These are phyloP conservation scores for Halictus quadricinctus DNA, from an alignment of 2,888 invertebrate genomes.

Conservation along the genomic window DNA sequence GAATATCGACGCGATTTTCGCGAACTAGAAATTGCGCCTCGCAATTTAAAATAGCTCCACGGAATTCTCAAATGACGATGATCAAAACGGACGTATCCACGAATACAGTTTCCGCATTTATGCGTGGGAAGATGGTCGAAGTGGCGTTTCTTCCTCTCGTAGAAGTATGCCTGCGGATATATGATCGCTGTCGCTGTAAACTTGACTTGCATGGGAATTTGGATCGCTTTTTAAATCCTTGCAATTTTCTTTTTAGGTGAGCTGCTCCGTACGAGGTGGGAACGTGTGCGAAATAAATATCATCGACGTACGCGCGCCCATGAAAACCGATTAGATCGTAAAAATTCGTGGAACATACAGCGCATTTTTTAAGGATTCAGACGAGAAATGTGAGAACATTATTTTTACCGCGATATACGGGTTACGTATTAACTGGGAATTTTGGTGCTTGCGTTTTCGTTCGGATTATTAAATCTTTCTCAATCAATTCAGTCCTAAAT, in stretches of 20 bases:
- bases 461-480: background rate
- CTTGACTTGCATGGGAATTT: background rate
- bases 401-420: background rate
- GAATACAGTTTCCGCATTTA: background rate
- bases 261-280: background rate
- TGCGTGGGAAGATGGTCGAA: background rate
- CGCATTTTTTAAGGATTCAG: background rate
- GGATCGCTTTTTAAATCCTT: background rate
- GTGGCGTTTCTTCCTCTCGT: background rate
- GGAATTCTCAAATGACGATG: background rate
- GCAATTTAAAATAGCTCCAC: background rate
- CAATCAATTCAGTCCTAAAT: background rate
- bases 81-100: background rate
- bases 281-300: background rate
- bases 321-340: constrained; percentile 13
- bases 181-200: background rate
- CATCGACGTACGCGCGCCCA: background rate
- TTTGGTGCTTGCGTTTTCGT: background rate
- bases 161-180: background rate
- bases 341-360: background rate
- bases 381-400: background rate
- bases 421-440: background rate
- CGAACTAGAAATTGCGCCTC: background rate
- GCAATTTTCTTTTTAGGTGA: constrained; percentile 1
- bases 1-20: no score